Evolutionary conservation across 2,888 invertebrate genomes (phyloP).

Genomic region (Drosophila testacea): DNA sequence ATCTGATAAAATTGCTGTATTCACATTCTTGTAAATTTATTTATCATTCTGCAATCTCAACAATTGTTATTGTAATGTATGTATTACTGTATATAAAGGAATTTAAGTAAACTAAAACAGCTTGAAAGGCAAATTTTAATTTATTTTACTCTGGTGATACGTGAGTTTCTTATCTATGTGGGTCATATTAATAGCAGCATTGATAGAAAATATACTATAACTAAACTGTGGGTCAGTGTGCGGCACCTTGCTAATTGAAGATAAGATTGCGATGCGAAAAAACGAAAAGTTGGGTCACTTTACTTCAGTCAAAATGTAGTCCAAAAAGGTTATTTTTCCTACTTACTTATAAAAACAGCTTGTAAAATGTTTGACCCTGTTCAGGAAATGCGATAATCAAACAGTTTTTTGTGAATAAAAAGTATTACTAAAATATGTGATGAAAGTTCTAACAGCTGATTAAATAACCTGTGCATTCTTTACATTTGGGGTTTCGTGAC

Average conservation of each 20-base stretch:
- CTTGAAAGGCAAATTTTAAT: constrained; percentile 23
- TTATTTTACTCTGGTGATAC: not conserved
- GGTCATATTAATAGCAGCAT: constrained; percentile 13
- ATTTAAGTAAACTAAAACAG: not conserved
- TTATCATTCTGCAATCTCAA: constrained; percentile 22
- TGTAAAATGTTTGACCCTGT: not conserved
- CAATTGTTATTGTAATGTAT: not conserved
- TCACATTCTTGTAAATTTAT: not conserved
- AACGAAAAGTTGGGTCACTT: not conserved
- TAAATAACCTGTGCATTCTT: constrained; percentile 25
- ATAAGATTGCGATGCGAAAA: constrained; percentile 27
- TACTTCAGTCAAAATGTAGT: not conserved
- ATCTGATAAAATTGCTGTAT: too few relatives aligned
- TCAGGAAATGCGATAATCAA: constrained; percentile 10
- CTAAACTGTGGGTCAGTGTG: constrained; percentile 15
- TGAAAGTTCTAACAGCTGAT: constrained; percentile 60
- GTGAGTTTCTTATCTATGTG: constrained; percentile 31
- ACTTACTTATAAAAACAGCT: not conserved
- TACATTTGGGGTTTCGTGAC: constrained; percentile 23
- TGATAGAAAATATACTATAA: not conserved
- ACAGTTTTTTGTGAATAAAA: constrained; percentile 23
- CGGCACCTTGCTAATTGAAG: constrained; percentile 2
- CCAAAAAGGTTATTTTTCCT: not conserved
- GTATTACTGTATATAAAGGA: not conserved
- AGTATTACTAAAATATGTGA: not conserved